Conservation (phyloP, 1,140 invertebrate genomes). For the Zaprionus africanus region DNA sequence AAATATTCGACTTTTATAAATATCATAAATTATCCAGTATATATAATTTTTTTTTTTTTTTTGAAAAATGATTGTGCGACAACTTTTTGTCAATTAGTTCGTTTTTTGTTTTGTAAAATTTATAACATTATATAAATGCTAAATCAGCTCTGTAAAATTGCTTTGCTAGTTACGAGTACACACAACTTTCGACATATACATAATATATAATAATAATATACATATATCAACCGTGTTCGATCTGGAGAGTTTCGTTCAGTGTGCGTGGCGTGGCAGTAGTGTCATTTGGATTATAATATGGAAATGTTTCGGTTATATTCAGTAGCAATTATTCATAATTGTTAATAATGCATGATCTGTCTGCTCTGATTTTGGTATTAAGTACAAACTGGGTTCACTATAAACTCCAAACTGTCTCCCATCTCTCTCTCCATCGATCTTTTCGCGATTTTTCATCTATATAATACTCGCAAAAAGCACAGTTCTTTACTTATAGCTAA, state of each 20-base stretch:
- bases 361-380: conserved; percentile 52
- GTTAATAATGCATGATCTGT: conserved; percentile 13
- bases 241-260: conserved; percentile 5
- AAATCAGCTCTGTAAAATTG: conserved; percentile 64
- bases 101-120: conserved; percentile 38
- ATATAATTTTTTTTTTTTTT: conserved; percentile 34
- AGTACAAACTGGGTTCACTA: conserved; percentile 45
- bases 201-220: conserved; percentile 35
- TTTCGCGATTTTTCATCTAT: conserved; percentile 76
- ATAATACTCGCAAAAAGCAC: conserved; percentile 72
- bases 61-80: conserved; percentile 72
- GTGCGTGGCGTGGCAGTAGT: conserved; percentile 53
- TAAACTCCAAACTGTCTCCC: conserved; percentile 17
- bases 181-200: conserved; percentile 19
- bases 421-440: conserved; percentile 28
- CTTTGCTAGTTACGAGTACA: conserved; percentile 51
- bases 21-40: conserved; percentile 38
- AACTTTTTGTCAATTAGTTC: conserved; percentile 46
- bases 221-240: conserved; percentile 19
- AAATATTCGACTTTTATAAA: conserved; percentile 56
- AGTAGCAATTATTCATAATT: conserved; percentile 13
- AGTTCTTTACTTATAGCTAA: conserved; percentile 22
- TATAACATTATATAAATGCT: conserved; percentile 65
- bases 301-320: conserved; percentile 32
- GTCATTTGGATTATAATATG: conserved; percentile 21